Conservation (phyloP, 2,888 invertebrate genomes). For the Ophion obscuratus region DNA sequence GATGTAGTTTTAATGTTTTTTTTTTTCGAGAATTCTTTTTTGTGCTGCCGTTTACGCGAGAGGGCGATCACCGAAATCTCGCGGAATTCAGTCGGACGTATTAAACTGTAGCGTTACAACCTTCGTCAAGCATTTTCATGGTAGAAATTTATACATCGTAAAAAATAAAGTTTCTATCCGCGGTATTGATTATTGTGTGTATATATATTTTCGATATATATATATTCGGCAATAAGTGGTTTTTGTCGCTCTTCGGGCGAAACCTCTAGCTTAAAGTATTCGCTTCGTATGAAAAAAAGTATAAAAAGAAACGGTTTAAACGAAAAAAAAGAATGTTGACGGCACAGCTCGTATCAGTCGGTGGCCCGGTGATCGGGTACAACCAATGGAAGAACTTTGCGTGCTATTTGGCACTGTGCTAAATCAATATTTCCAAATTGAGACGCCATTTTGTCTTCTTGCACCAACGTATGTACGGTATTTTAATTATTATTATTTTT, state of each 20-base stretch:
- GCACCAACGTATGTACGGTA: background rate
- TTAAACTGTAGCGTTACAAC: no score
- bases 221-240: background rate
- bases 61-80: no score
- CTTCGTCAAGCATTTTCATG: no score
- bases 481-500: background rate
- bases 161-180: background rate
- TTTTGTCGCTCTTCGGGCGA: background rate
- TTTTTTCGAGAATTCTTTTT: no score
- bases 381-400: constrained; percentile 36
- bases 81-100: background rate
- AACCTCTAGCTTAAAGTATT: background rate
- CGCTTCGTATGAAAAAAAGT: constrained; percentile 1
- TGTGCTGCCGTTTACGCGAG: no score
- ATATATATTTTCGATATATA: background rate
- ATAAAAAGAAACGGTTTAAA: constrained; percentile 9
- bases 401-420: constrained; percentile 44
- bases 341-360: constrained; percentile 1
- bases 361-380: no score
- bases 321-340: background rate
- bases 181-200: no score
- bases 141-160: background rate
- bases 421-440: background rate
- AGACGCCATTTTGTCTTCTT: no score
- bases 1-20: no score